A percentile compares a stretch with the other conserved stretches of the same genome.
These are phyloP conservation scores for Cydia pomonella DNA, from an alignment of 1,140 invertebrate genomes.

Conservation along the genomic window DNA sequence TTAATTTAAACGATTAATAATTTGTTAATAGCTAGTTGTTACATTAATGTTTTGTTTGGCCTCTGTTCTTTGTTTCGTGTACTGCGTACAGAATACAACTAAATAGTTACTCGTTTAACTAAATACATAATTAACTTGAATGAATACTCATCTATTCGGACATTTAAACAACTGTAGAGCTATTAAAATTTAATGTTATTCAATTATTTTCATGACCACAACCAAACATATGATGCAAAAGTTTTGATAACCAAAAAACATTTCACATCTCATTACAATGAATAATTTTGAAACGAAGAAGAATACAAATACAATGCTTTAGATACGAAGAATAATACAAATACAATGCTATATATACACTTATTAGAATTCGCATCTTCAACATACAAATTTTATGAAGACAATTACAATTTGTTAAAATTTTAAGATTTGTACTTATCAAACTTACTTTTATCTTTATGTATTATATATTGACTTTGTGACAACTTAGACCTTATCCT, in stretches of 20 bases:
- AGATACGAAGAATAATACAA: too few species aligned
- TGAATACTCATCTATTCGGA: not conserved
- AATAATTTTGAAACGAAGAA: not conserved
- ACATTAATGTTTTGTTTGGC: not conserved
- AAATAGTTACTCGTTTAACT: not conserved
- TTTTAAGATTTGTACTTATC: too few species aligned
- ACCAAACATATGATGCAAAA: not conserved
- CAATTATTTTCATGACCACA: not conserved
- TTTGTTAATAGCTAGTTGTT: not conserved
- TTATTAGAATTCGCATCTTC: not conserved
- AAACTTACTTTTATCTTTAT: too few species aligned
- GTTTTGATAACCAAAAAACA: not conserved
- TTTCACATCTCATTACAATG: not conserved
- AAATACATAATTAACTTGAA: conserved; percentile 11
- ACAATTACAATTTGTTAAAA: too few species aligned
- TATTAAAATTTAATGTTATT: conserved; percentile 4
- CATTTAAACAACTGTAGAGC: conserved; percentile 5
- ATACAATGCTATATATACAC: not conserved
- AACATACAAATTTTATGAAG: too few species aligned
- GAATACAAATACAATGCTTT: not conserved
- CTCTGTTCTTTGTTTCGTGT: conserved; percentile 10
- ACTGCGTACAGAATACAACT: not conserved
- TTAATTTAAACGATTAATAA: not conserved
- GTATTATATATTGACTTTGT: too few species aligned
- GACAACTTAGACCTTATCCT: too few species aligned